Evolutionary conservation across 2,888 invertebrate genomes (phyloP), one percentile per base, ranked within the genome.

Genomic region (Cremastinae sp.): DNA sequence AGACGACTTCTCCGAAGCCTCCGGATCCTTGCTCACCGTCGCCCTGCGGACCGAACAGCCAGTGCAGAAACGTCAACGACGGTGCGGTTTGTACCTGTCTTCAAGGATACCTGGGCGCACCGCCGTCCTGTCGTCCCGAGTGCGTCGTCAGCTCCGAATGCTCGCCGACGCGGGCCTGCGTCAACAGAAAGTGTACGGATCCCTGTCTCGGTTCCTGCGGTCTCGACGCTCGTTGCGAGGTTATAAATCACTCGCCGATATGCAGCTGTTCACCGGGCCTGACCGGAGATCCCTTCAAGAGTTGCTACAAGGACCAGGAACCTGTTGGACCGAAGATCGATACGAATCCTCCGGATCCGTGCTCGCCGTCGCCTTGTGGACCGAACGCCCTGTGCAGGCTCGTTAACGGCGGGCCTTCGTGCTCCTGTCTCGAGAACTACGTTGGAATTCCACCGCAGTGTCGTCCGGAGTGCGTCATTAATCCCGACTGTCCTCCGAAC

Each of bases 401-500:
- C 76, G 90, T 92, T 66, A 93, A 94, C 68, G 93, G 92, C 53
- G 92, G 92, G 83, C 93, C 96, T 51, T 93, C 94, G 14, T 97
- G 96, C 85, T 93, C 94, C 79, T 97, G 97, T 86, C 89, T 93
- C n/a, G 92, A 93, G 64, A 93, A 93, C 81, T 96, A 96, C 85
- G 91, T 95, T 54, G 96, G 96, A 38, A 92, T 93, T 61, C 95
- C 96, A 77, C 96, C 96, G 22, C 94, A 95, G 82, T 96, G 96
- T 84, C 92, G 96, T 82, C 96, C 96, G 16, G 96, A 96, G 90
- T 96, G 96, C 89, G 92, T 95, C 5, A 95, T 95, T 64, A 96
- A 96, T 88, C 94, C 95, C 12, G 95, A 96, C 86, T 96, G 96
- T 87, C 93, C 94, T 28, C 93, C 94, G 41, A 93, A 93, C 81